These are phyloP conservation scores for Hybognathus amarus DNA, from an alignment of 2,797 vertebrate genomes.

Conservation along the genomic window DNA sequence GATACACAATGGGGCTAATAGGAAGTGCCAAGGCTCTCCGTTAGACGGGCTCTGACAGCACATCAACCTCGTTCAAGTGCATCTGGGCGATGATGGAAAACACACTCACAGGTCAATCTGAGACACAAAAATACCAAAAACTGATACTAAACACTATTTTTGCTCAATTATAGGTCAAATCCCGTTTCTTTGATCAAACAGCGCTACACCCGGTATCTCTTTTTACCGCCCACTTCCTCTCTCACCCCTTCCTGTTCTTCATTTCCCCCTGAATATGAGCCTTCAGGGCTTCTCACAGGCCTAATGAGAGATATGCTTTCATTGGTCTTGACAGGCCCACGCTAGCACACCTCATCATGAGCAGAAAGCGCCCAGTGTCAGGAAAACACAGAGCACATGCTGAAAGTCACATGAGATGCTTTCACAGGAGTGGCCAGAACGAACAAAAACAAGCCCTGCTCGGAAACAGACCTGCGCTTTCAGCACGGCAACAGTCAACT, in stretches of 20 bases:
- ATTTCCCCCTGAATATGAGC: background rate
- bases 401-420: conserved; percentile 19
- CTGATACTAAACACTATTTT: background rate
- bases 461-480: background rate
- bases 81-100: background rate
- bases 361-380: background rate
- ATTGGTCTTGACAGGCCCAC: background rate
- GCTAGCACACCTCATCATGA: conserved; percentile 5
- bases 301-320: conserved; percentile 28
- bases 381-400: background rate
- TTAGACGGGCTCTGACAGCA: too few species aligned
- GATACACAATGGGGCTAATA: too few species aligned
- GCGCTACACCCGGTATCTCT: background rate
- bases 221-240: conserved; percentile 17
- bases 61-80: background rate
- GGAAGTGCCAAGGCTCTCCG: too few species aligned
- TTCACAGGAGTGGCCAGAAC: background rate
- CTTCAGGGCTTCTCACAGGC: conserved; percentile 16
- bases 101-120: background rate
- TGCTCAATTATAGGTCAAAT: background rate
- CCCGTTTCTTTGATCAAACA: background rate
- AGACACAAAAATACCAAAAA: background rate
- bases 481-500: background rate
- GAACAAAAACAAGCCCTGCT: background rate
- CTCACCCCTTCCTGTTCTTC: conserved; percentile 26